These are phyloP conservation scores for Hormaphis cornu DNA, from an alignment of 1,140 invertebrate species.

Conservation along the genomic window DNA sequence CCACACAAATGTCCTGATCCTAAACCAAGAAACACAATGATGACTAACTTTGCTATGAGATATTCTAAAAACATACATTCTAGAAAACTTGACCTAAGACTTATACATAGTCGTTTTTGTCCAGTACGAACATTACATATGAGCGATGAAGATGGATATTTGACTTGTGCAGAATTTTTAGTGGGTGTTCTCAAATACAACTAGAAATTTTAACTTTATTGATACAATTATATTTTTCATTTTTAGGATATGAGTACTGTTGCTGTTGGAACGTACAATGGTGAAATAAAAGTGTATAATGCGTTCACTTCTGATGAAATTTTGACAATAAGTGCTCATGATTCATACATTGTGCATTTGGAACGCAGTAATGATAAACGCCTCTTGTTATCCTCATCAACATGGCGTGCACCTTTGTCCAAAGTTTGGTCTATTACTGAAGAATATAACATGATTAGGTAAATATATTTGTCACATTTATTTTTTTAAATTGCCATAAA, in stretches of 20 bases:
- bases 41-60: slow-evolving; percentile 61
- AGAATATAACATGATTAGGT: slow-evolving; percentile 60
- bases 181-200: slow-evolving; percentile 45
- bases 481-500: not conserved
- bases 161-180: slow-evolving; percentile 70
- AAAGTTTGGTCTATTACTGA: slow-evolving; percentile 70
- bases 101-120: slow-evolving; percentile 81
- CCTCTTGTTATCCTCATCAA: slow-evolving; percentile 73
- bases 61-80: slow-evolving; percentile 49
- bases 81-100: slow-evolving; percentile 59
- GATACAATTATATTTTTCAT: not conserved
- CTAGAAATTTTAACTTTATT: not conserved
- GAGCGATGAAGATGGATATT: slow-evolving; percentile 64
- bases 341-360: slow-evolving; percentile 71
- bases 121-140: slow-evolving; percentile 72
- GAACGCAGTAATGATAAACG: slow-evolving; percentile 62
- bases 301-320: slow-evolving; percentile 50
- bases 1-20: slow-evolving; percentile 91
- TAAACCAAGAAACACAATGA: slow-evolving; percentile 57
- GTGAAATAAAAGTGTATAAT: slow-evolving; percentile 25
- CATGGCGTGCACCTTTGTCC: slow-evolving; percentile 71
- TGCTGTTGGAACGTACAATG: slow-evolving; percentile 15
- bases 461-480: slow-evolving; percentile 36
- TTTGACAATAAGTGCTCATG: slow-evolving; percentile 63
- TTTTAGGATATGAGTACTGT: not conserved